These are phyloP conservation scores for Strigamia crassipes DNA, from an alignment of 2,888 invertebrate genomes.

Conservation along the genomic window DNA sequence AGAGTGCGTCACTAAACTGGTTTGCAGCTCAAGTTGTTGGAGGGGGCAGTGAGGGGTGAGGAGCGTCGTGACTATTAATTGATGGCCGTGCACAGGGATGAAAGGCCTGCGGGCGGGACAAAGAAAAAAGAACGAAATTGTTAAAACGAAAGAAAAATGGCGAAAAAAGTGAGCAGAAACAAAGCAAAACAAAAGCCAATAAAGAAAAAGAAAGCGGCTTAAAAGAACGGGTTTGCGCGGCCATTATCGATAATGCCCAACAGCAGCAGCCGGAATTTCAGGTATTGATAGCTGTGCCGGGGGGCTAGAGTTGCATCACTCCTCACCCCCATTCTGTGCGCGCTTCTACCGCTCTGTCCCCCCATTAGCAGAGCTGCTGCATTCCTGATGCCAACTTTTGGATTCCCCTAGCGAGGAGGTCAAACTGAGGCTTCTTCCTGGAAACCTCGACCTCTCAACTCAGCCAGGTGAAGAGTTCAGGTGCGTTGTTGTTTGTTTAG, in stretches of 20 bases:
- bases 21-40: neutral
- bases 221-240: slow-evolving; percentile 10
- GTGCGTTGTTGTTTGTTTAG: slow-evolving; percentile 39
- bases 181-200: slow-evolving; percentile 31
- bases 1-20: slow-evolving; percentile 37
- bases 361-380: slow-evolving; percentile 6
- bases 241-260: slow-evolving; percentile 36
- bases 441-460: slow-evolving; percentile 39
- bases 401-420: slow-evolving; percentile 22
- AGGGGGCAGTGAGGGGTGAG: neutral
- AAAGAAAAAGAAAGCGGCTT: neutral
- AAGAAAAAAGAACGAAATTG: slow-evolving; percentile 8
- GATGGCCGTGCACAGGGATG: slow-evolving; percentile 30
- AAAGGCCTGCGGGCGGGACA: slow-evolving; percentile 9
- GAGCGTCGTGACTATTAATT: slow-evolving; percentile 42
- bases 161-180: neutral
- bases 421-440: slow-evolving; percentile 39
- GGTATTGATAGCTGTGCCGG: slow-evolving; percentile 33
- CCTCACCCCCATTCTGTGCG: neutral
- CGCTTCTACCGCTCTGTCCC: neutral
- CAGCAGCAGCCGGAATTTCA: slow-evolving; percentile 35
- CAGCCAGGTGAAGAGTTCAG: slow-evolving; percentile 42
- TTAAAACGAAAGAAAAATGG: slow-evolving; percentile 3
- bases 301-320: neutral
- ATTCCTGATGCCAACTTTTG: slow-evolving; percentile 11